Conservation (phyloP, 2,113 vertebrate genomes). For the Leucopsar rothschildi region DNA sequence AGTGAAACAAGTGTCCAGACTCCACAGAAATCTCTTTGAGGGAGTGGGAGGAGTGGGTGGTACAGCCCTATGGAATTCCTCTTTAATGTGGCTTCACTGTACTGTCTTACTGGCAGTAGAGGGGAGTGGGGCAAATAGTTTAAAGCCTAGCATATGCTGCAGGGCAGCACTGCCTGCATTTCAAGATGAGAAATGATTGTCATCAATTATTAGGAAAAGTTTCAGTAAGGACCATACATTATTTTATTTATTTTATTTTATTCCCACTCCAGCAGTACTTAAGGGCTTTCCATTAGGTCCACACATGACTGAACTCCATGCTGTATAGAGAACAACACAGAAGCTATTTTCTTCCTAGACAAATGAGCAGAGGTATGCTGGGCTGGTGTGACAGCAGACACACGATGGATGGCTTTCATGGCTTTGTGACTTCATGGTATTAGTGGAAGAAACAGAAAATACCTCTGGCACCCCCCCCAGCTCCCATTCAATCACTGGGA, state of each 20-base stretch:
- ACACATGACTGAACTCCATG: background rate
- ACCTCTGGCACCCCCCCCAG: accelerated
- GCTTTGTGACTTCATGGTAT: background rate
- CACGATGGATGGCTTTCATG: background rate
- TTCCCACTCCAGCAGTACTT: background rate
- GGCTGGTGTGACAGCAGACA: background rate
- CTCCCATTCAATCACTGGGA: background rate
- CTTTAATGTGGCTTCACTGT: background rate
- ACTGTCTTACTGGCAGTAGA: background rate
- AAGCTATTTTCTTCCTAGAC: background rate
- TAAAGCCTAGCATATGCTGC: background rate
- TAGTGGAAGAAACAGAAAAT: background rate
- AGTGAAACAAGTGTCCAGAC: background rate
- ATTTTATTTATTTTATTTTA: background rate
- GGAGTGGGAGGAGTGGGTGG: background rate
- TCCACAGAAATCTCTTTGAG: background rate
- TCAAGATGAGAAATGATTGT: background rate
- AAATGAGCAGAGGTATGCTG: background rate
- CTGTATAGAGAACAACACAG: background rate
- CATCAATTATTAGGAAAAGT: background rate
- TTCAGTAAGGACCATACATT: background rate
- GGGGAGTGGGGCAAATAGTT: background rate
- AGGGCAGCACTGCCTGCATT: background rate
- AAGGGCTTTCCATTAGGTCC: background rate
- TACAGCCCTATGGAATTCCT: background rate